Percentiles rank a stretch among this genome's conserved stretches.
Evolutionary conservation across 2,888 invertebrate species (phyloP).

Genomic region (Petrolisthes manimaculis): DNA sequence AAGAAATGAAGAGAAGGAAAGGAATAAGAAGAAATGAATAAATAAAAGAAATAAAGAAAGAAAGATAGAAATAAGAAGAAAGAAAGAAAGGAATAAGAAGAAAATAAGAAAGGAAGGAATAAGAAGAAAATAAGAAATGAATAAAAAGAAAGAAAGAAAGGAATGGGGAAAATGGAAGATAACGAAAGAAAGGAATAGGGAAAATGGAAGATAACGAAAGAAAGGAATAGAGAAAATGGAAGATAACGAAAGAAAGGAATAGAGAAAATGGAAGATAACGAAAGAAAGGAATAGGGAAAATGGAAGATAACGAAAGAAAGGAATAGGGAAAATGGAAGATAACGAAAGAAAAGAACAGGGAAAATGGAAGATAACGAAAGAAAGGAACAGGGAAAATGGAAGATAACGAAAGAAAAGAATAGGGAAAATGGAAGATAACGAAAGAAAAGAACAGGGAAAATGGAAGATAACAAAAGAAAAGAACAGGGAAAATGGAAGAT

Average conservation of each 20-base stretch:
- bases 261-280: not conserved
- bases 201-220: not conserved
- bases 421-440: too few relatives aligned
- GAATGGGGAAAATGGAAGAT: not conserved
- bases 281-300: too few relatives aligned
- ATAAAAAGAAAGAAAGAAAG: constrained; percentile 7
- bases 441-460: too few relatives aligned
- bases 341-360: too few relatives aligned
- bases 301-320: too few relatives aligned
- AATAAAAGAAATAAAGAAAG: not conserved
- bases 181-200: not conserved
- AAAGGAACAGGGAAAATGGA: too few relatives aligned
- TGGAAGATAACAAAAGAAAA: too few relatives aligned
- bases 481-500: too few relatives aligned
- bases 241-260: not conserved
- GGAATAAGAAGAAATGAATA: not conserved
- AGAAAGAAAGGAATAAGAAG: not conserved
- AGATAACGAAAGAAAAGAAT: too few relatives aligned
- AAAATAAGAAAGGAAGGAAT: not conserved
- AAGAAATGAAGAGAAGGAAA: not conserved
- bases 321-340: too few relatives aligned
- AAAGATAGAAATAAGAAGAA: not conserved
- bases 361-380: too few relatives aligned
- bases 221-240: not conserved
- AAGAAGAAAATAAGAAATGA: not conserved